Percentiles rank a stretch among this genome's conserved stretches.
These are phyloP conservation scores for Acrobeloides nanus DNA, from an alignment of 2,888 invertebrate species.

Conservation along the genomic window DNA sequence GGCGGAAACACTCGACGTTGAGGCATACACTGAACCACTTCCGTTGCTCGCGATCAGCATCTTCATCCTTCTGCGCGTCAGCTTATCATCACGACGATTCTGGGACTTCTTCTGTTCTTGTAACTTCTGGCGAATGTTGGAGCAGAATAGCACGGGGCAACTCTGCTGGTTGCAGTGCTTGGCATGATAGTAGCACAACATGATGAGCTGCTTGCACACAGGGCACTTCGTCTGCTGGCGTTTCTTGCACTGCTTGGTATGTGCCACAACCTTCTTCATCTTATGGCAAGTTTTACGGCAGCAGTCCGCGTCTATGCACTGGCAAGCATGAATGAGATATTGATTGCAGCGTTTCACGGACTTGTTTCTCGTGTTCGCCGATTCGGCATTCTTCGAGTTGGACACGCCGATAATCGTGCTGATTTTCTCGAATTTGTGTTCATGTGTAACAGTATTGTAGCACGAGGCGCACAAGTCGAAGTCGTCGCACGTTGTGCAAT, in stretches of 20 bases:
- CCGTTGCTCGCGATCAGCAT: too few species aligned
- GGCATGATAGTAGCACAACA: constrained; percentile 95
- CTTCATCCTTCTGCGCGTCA: too few species aligned
- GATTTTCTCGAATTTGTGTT: constrained; percentile 93
- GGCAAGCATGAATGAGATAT: constrained; percentile 89
- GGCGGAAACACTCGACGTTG: too few species aligned
- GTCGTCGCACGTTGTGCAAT: constrained; percentile 94
- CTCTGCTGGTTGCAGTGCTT: constrained; percentile 70
- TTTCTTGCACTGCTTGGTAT: constrained; percentile 93
- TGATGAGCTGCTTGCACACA: constrained; percentile 96
- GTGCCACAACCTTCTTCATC: constrained; percentile 97
- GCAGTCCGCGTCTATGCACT: constrained; percentile 96
- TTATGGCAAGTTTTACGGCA: constrained; percentile 91
- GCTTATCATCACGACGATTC: too few species aligned
- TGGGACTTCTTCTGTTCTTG: too few species aligned
- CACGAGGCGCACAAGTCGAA: constrained; percentile 94
- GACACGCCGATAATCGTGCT: constrained; percentile 55
- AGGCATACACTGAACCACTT: too few species aligned
- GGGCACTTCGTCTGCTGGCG: constrained; percentile 86
- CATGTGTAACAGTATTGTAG: constrained; percentile 80
- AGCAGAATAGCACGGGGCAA: too few species aligned
- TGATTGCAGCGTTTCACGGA: constrained; percentile 88
- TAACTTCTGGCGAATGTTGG: too few species aligned
- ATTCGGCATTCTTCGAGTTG: constrained; percentile 57
- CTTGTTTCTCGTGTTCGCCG: constrained; percentile 32